A percentile compares a stretch with the other conserved stretches of the same genome.
Conservation (phyloP, 2,797 vertebrate species). For the Tenualosa ilisha region DNA sequence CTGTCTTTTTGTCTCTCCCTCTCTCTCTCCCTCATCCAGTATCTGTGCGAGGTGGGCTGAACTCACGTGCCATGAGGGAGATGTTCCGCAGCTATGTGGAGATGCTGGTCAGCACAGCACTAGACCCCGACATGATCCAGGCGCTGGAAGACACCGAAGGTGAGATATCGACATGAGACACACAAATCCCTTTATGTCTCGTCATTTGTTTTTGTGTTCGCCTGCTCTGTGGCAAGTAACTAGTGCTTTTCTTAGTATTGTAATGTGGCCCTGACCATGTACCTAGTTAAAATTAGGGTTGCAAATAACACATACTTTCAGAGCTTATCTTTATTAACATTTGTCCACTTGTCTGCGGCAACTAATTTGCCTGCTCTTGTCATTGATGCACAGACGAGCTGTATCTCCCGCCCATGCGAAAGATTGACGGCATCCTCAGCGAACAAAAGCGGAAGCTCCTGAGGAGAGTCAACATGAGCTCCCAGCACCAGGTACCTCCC, state of each 20-base stretch:
- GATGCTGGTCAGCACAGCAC: constrained; percentile 91
- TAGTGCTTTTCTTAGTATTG: neutral
- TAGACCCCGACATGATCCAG: constrained; percentile 95
- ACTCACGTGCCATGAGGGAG: constrained; percentile 90
- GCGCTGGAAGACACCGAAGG: constrained; percentile 91
- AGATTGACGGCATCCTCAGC: constrained; percentile 88
- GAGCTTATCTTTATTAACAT: neutral
- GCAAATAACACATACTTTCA: no score
- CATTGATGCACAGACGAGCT: constrained; percentile 81
- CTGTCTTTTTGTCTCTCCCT: neutral
- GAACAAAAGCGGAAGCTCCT: constrained; percentile 91
- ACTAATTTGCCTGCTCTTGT: constrained; percentile 15
- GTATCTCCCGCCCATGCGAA: constrained; percentile 91
- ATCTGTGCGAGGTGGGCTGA: constrained; percentile 78
- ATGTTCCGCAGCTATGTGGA: constrained; percentile 96
- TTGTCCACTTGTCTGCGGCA: neutral
- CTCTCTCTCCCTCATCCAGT: constrained; percentile 52
- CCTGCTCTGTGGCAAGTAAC: neutral
- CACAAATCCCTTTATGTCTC: neutral
- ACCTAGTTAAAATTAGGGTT: no score
- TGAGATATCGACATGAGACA: constrained; percentile 54
- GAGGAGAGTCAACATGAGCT: constrained; percentile 85
- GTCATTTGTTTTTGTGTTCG: neutral
- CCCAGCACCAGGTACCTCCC: constrained; percentile 82
- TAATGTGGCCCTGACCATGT: neutral